These are phyloP conservation scores for Thrips palmi DNA, from an alignment of 1,140 invertebrate genomes.

Conservation along the genomic window DNA sequence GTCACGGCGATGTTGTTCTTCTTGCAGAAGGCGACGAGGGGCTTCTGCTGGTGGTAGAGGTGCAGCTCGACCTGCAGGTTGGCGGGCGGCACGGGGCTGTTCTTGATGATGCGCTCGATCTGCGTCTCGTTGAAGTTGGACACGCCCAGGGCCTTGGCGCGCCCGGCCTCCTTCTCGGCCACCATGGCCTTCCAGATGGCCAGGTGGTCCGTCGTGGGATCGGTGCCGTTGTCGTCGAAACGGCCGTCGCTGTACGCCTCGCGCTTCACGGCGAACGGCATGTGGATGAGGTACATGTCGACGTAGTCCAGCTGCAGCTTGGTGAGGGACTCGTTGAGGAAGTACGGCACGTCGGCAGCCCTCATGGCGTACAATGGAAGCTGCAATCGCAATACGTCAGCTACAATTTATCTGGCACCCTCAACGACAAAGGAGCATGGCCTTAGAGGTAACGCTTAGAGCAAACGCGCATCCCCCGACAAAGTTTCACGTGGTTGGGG, in stretches of 20 bases:
- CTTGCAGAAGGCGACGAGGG: slow-evolving; percentile 34
- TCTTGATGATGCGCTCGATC: slow-evolving; percentile 17
- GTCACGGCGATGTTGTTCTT: slow-evolving; percentile 31
- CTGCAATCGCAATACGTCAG: too few species aligned
- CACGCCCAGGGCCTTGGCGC: slow-evolving; percentile 24
- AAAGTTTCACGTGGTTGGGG: too few species aligned
- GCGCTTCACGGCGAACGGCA: slow-evolving; percentile 25
- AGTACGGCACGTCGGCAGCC: too few species aligned
- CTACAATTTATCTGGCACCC: too few species aligned
- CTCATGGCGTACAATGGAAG: too few species aligned
- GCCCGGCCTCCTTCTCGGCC: slow-evolving; percentile 28
- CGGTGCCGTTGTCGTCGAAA: slow-evolving; percentile 13
- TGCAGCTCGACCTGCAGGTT: slow-evolving; percentile 34
- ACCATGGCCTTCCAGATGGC: slow-evolving; percentile 36
- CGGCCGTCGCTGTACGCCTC: slow-evolving; percentile 12
- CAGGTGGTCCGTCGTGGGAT: slow-evolving; percentile 21
- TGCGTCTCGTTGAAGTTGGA: slow-evolving; percentile 23
- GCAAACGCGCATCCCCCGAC: too few species aligned
- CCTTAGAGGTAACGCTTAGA: too few species aligned
- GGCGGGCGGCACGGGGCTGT: slow-evolving; percentile 13
- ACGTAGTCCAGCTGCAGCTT: slow-evolving; percentile 41
- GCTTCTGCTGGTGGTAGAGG: slow-evolving; percentile 37
- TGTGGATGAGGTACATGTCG: slow-evolving; percentile 49
- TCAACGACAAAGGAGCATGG: too few species aligned
- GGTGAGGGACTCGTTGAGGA: slow-evolving; percentile 34